Evolutionary conservation across 1,140 invertebrate genomes (phyloP).

Genomic region (fruit fly (Drosophila melanogaster)): Release_6_plus_ISO1_MT NT_037436.4:16166501-16167000

Average conservation of each 20-base stretch:
- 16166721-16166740: conserved; percentile 37
- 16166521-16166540: conserved; percentile 69
- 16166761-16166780: conserved; percentile 39
- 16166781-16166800: conserved; percentile 49
- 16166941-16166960: conserved; percentile 6
- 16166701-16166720: conserved; percentile 61
- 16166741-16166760: conserved; percentile 39
- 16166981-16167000: conserved; percentile 58
- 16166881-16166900: neutral
- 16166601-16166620: conserved; percentile 22
- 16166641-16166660: conserved; percentile 71
- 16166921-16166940: conserved; percentile 31
- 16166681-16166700: conserved; percentile 72
- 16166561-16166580: too few relatives aligned
- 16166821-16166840: conserved; percentile 82
- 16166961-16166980: conserved; percentile 20
- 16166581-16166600: neutral
- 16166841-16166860: conserved; percentile 45
- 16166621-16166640: conserved; percentile 25
- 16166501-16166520: conserved; percentile 70
- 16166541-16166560: conserved; percentile 8
- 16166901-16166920: conserved; percentile 12
- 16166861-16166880: neutral
- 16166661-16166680: conserved; percentile 66
- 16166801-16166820: conserved; percentile 73